phyloP scores from a whole-genome alignment of 1,140 invertebrate genomes.

The Ceratitis capitata region DNA sequence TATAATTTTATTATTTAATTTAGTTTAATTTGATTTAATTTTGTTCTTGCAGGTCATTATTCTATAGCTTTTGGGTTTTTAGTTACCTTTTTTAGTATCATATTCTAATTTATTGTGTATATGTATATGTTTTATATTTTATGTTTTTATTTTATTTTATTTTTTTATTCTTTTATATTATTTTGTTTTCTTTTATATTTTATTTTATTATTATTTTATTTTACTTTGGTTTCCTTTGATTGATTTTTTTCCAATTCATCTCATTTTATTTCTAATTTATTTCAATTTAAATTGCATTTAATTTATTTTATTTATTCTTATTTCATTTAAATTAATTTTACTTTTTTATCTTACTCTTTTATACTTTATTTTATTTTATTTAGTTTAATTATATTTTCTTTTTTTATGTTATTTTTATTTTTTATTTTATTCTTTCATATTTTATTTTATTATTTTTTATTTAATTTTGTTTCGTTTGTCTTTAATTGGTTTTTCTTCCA shows the following conservation, averaged over 20 bases:
- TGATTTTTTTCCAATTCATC: neutral
- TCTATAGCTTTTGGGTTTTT: too few relatives aligned
- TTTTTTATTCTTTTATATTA: conserved; percentile 40
- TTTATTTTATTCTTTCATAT: neutral
- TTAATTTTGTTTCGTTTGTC: conserved; percentile 40
- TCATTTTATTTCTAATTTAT: conserved; percentile 24
- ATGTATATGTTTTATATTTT: conserved; percentile 2
- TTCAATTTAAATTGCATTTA: neutral
- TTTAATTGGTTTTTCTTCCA: neutral
- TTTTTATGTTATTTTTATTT: neutral
- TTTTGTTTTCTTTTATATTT: conserved; percentile 32
- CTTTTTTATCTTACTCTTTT: neutral
- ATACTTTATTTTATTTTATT: neutral
- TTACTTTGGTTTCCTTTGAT: conserved; percentile 22
- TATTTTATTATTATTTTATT: neutral
- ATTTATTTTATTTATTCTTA: neutral
- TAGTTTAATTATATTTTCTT: neutral
- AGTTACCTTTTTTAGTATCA: neutral
- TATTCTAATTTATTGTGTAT: neutral
- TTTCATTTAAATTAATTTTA: neutral
- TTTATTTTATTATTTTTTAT: conserved; percentile 9
- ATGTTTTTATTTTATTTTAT: conserved; percentile 23
- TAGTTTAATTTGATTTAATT: too few relatives aligned
- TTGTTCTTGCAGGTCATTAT: too few relatives aligned
- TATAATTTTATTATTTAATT: neutral